Evolutionary conservation across 2,888 invertebrate genomes (phyloP).

Genomic region (Theretra japonica): DNA sequence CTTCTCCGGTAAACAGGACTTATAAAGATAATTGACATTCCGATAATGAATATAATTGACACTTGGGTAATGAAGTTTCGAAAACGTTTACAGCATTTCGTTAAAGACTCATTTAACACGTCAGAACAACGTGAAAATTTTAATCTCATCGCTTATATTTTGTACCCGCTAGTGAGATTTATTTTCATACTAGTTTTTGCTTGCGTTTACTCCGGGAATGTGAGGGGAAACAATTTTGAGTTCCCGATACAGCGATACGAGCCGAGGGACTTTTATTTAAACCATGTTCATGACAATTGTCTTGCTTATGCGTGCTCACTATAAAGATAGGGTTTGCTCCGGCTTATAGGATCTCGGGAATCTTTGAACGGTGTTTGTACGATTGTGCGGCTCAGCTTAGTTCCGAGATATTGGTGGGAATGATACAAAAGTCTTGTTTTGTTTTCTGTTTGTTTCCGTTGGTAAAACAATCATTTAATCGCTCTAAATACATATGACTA

Average conservation of each 20-base stretch:
- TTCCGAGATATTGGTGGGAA: too few species aligned
- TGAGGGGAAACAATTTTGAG: slow-evolving; percentile 63
- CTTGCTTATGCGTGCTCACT: background rate
- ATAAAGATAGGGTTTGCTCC: slow-evolving; percentile 6
- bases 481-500: too few species aligned
- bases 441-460: too few species aligned
- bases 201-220: slow-evolving; percentile 65
- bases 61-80: too few species aligned
- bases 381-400: too few species aligned
- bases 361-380: background rate
- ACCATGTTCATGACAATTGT: slow-evolving; percentile 10
- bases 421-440: too few species aligned
- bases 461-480: too few species aligned
- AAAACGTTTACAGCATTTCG: too few species aligned
- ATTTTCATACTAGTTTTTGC: slow-evolving; percentile 64
- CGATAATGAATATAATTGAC: too few species aligned
- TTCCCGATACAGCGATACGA: slow-evolving; percentile 44
- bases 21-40: too few species aligned
- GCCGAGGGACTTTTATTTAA: slow-evolving; percentile 24
- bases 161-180: slow-evolving; percentile 50
- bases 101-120: too few species aligned
- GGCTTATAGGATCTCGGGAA: background rate
- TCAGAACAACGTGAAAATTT: background rate
- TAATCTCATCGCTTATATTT: slow-evolving; percentile 40
- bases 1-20: too few species aligned